phyloP scores from a whole-genome alignment of 2,888 invertebrate genomes.

The Cistogaster globosa region DNA sequence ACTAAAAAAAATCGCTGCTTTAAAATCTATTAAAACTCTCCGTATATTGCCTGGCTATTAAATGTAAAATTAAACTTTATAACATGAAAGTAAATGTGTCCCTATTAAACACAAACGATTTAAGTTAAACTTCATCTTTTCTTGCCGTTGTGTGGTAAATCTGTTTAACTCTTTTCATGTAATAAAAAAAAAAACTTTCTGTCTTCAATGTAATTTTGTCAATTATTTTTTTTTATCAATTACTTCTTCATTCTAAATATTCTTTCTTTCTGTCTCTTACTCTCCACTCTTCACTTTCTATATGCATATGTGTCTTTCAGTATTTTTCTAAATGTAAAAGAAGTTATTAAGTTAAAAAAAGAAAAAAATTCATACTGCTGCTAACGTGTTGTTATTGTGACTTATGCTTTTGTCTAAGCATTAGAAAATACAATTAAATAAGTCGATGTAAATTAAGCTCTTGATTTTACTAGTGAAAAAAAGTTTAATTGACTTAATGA shows the following conservation, averaged over 20 bases:
- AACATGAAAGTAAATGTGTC: slow-evolving; percentile 51
- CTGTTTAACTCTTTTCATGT: slow-evolving; percentile 37
- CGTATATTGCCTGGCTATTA: slow-evolving; percentile 58
- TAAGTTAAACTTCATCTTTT: background rate
- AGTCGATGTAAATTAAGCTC: background rate
- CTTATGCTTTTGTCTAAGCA: slow-evolving; percentile 39
- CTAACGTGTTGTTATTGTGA: slow-evolving; percentile 52
- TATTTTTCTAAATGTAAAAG: slow-evolving; percentile 66
- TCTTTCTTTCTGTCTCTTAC: slow-evolving; percentile 41
- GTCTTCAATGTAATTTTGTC: slow-evolving; percentile 20
- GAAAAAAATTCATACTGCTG: slow-evolving; percentile 40
- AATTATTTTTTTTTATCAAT: slow-evolving; percentile 32
- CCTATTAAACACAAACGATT: slow-evolving; percentile 16
- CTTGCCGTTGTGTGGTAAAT: slow-evolving; percentile 20
- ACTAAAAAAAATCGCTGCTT: slow-evolving; percentile 21
- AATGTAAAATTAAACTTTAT: slow-evolving; percentile 34
- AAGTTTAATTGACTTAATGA: slow-evolving; percentile 11
- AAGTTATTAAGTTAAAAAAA: slow-evolving; percentile 43
- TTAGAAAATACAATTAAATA: background rate
- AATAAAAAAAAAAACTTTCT: slow-evolving; percentile 8
- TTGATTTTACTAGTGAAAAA: background rate
- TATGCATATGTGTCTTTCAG: slow-evolving; percentile 53
- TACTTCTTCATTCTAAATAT: slow-evolving; percentile 13
- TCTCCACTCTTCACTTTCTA: slow-evolving; percentile 49
- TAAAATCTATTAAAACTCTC: slow-evolving; percentile 8